Percentiles rank a stretch among this genome's conserved stretches.
Evolutionary conservation across 1,140 invertebrate species (phyloP).

Genomic region (Drosophila eugracilis): DNA sequence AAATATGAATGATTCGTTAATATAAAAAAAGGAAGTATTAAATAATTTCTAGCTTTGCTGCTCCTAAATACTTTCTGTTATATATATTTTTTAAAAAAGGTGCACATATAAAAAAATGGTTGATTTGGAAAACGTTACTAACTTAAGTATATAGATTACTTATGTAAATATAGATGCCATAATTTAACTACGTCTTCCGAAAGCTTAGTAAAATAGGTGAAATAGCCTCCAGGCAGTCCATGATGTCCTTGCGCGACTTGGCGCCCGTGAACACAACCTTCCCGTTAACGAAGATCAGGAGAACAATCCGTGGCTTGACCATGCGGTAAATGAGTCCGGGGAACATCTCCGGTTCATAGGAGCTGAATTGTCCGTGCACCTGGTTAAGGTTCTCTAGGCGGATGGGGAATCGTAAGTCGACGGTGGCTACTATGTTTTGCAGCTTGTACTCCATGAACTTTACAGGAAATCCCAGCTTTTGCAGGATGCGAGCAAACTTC

Average conservation of each 20-base stretch:
- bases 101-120: background rate
- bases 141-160: slow-evolving; percentile 7
- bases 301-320: slow-evolving; percentile 97
- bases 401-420: slow-evolving; percentile 99
- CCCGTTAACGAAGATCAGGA: slow-evolving; percentile 99
- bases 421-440: slow-evolving; percentile 99
- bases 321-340: slow-evolving; percentile 99
- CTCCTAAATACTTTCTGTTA: too few relatives aligned
- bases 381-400: slow-evolving; percentile 97
- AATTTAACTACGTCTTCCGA: slow-evolving; percentile 89
- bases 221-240: slow-evolving; percentile 97
- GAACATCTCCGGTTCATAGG: slow-evolving; percentile 96
- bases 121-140: background rate
- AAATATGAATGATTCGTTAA: too few relatives aligned
- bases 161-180: background rate
- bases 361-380: slow-evolving; percentile 97
- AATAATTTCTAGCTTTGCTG: too few relatives aligned
- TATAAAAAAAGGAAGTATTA: too few relatives aligned
- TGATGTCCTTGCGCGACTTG: slow-evolving; percentile 96
- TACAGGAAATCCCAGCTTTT: slow-evolving; percentile 98
- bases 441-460: slow-evolving; percentile 99
- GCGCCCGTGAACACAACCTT: slow-evolving; percentile 99
- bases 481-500: slow-evolving; percentile 99
- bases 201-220: slow-evolving; percentile 98
- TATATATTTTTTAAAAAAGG: too few relatives aligned